Evolutionary conservation across 2,888 invertebrate genomes (phyloP).

Genomic region (Noctua comes): DNA sequence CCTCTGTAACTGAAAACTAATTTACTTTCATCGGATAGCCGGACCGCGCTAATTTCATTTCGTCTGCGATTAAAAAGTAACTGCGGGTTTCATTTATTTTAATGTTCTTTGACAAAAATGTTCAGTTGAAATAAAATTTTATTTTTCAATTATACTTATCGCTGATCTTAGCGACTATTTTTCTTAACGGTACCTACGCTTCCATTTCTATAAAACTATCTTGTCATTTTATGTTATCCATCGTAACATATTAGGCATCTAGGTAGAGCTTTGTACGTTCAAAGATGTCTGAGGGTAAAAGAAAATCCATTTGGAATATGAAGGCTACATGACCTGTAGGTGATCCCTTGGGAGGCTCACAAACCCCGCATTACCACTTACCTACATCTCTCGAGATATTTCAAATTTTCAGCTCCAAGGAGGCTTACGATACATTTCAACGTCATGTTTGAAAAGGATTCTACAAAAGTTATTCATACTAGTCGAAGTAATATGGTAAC

Average conservation of each 20-base stretch:
- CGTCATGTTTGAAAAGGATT: slow-evolving; percentile 55
- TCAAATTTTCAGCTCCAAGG: slow-evolving; percentile 49
- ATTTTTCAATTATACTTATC: slow-evolving; percentile 62
- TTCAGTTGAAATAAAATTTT: slow-evolving; percentile 57
- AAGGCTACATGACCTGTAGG: slow-evolving; percentile 62
- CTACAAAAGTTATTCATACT: slow-evolving; percentile 48
- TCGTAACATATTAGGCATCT: slow-evolving; percentile 42
- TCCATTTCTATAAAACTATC: slow-evolving; percentile 37
- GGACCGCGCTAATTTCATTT: slow-evolving; percentile 64
- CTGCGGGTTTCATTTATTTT: slow-evolving; percentile 64
- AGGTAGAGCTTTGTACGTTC: slow-evolving; percentile 52
- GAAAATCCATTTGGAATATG: slow-evolving; percentile 64
- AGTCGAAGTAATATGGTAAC: slow-evolving; percentile 37
- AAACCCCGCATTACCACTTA: slow-evolving; percentile 64
- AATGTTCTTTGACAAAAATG: slow-evolving; percentile 61
- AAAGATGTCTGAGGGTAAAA: slow-evolving; percentile 58
- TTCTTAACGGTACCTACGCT: slow-evolving; percentile 25
- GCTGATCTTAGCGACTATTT: slow-evolving; percentile 40
- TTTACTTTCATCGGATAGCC: slow-evolving; percentile 66
- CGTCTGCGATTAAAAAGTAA: slow-evolving; percentile 67
- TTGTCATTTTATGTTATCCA: slow-evolving; percentile 47
- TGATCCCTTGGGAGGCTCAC: slow-evolving; percentile 56
- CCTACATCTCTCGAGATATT: slow-evolving; percentile 59
- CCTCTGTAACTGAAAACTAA: slow-evolving; percentile 69
- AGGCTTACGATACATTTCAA: slow-evolving; percentile 56